Conservation (phyloP, 1,140 invertebrate genomes). For the Pseudomyrmex flavicornis region DNA sequence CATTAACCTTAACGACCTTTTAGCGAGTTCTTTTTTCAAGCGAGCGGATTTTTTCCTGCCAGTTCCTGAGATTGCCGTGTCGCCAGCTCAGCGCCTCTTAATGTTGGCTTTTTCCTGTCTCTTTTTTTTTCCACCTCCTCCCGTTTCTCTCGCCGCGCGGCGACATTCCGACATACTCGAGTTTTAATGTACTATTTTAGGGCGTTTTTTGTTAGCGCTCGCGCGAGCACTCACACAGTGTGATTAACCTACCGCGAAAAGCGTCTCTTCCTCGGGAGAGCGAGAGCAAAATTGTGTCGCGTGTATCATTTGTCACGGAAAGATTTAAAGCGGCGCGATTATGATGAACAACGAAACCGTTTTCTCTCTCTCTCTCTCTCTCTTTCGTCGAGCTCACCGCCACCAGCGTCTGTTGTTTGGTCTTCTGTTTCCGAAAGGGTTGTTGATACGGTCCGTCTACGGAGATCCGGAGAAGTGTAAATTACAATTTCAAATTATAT, state of each 20-base stretch:
- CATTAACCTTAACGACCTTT: slow-evolving; percentile 84
- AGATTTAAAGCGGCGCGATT: slow-evolving; percentile 22
- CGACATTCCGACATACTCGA: slow-evolving; percentile 50
- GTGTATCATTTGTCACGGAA: slow-evolving; percentile 29
- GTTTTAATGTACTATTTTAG: slow-evolving; percentile 67
- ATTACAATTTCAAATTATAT: slow-evolving; percentile 60
- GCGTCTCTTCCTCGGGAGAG: not conserved
- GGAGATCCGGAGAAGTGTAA: slow-evolving; percentile 7
- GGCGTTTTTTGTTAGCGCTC: slow-evolving; percentile 37
- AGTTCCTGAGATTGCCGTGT: slow-evolving; percentile 80
- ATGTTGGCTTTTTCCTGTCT: slow-evolving; percentile 77
- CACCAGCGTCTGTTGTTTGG: slow-evolving; percentile 18
- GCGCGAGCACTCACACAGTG: not conserved
- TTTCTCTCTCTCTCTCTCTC: too few relatives aligned
- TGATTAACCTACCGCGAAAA: slow-evolving; percentile 18
- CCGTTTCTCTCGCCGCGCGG: not conserved
- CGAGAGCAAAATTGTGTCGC: slow-evolving; percentile 7
- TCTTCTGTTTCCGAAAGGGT: slow-evolving; percentile 6
- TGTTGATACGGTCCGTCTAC: slow-evolving; percentile 43
- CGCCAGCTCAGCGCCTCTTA: slow-evolving; percentile 81
- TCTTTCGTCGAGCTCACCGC: too few relatives aligned
- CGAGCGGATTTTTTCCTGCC: slow-evolving; percentile 71
- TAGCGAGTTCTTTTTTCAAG: slow-evolving; percentile 76
- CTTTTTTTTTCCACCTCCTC: slow-evolving; percentile 1
- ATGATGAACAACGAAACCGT: not conserved